Evolutionary conservation across 1,140 invertebrate genomes (phyloP).

Genomic region (Zaprionus taronus): DNA sequence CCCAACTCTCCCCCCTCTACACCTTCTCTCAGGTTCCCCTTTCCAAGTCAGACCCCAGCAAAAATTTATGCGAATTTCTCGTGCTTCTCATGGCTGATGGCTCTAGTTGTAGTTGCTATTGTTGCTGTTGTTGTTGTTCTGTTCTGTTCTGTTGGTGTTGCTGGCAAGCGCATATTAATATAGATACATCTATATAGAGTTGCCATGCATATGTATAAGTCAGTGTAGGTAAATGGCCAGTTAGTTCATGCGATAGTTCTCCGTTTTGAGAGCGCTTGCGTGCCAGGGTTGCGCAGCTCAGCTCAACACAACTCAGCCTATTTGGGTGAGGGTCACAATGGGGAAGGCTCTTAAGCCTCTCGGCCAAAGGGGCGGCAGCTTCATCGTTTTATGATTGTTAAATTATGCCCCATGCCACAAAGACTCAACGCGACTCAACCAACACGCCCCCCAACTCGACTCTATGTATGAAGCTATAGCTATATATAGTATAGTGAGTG

Average conservation of each 20-base stretch:
- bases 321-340: slow-evolving; percentile 54
- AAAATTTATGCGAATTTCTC: slow-evolving; percentile 74
- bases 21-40: neutral
- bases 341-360: slow-evolving; percentile 31
- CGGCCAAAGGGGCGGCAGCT: slow-evolving; percentile 32
- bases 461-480: neutral
- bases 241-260: slow-evolving; percentile 25
- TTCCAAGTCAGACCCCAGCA: slow-evolving; percentile 16
- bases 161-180: slow-evolving; percentile 32
- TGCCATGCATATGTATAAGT: slow-evolving; percentile 33
- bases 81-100: slow-evolving; percentile 60
- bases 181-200: slow-evolving; percentile 10
- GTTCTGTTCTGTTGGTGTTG: slow-evolving; percentile 4
- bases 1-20: too few species aligned
- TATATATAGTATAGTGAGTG: neutral
- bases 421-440: neutral
- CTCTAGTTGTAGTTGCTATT: slow-evolving; percentile 5
- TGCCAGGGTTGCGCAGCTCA: slow-evolving; percentile 28
- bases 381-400: slow-evolving; percentile 19
- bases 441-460: neutral
- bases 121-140: neutral
- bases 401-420: slow-evolving; percentile 22
- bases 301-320: slow-evolving; percentile 9
- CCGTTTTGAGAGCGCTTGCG: slow-evolving; percentile 41
- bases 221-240: slow-evolving; percentile 41